Conservation (phyloP, 2,797 vertebrate species). For the Brotula barbata region DNA sequence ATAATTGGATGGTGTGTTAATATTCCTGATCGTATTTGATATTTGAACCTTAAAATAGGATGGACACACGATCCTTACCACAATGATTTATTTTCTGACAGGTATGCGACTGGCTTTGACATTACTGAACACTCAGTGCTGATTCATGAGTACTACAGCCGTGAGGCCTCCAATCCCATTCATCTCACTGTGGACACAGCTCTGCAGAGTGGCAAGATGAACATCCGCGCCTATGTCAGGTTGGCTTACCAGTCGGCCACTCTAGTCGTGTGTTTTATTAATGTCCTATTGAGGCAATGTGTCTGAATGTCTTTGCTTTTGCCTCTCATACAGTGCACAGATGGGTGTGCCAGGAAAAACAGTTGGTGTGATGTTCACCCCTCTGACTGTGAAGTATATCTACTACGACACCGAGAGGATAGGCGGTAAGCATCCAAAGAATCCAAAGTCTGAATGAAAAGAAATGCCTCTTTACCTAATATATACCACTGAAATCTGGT, state of each 20-base stretch:
- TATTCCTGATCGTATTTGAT: background rate
- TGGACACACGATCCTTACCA: accelerated
- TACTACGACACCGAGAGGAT: slow-evolving; percentile 95
- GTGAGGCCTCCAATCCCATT: slow-evolving; percentile 93
- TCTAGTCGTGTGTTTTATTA: background rate
- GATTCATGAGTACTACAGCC: slow-evolving; percentile 98
- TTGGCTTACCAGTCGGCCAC: slow-evolving; percentile 25
- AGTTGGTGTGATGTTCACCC: slow-evolving; percentile 98
- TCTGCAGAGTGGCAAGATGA: slow-evolving; percentile 91
- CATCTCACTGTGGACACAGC: slow-evolving; percentile 92
- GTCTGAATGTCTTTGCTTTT: slow-evolving; percentile 35
- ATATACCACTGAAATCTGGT: background rate
- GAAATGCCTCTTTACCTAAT: background rate
- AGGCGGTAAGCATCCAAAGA: slow-evolving; percentile 80
- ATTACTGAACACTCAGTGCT: slow-evolving; percentile 98
- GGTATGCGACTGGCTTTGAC: slow-evolving; percentile 97
- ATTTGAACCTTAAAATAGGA: background rate
- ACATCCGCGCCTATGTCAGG: slow-evolving; percentile 96
- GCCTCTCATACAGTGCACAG: slow-evolving; percentile 82
- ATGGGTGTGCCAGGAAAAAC: slow-evolving; percentile 99
- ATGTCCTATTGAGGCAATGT: background rate
- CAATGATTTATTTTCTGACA: slow-evolving; percentile 48
- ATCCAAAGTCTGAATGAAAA: slow-evolving; percentile 2
- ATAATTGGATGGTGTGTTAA: slow-evolving; percentile 90
- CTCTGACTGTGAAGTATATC: slow-evolving; percentile 88